These are phyloP conservation scores for Diarsia mendica DNA, from an alignment of 2,888 invertebrate genomes.

Conservation along the genomic window DNA sequence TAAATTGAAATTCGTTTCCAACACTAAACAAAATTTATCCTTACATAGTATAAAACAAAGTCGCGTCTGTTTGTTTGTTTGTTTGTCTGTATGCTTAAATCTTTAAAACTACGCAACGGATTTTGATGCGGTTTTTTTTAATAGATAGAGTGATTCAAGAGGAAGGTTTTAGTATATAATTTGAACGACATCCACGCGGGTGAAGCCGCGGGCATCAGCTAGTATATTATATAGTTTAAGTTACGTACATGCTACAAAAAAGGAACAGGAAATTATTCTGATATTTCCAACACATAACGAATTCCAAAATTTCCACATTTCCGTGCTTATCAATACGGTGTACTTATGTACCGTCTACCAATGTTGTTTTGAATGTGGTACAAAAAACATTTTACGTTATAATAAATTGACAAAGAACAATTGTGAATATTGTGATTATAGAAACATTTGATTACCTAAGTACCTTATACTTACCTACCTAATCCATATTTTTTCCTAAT, in stretches of 20 bases:
- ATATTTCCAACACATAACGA: background rate
- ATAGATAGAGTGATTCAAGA: too few relatives aligned
- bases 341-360: background rate
- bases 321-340: background rate
- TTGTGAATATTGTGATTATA: background rate
- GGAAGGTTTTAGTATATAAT: too few relatives aligned
- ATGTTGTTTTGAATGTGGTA: background rate
- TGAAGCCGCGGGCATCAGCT: too few relatives aligned
- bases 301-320: background rate
- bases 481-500: too few relatives aligned
- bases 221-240: background rate
- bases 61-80: too few relatives aligned
- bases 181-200: too few relatives aligned
- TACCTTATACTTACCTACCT: too few relatives aligned
- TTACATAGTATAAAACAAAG: too few relatives aligned
- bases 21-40: background rate
- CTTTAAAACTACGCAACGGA: too few relatives aligned
- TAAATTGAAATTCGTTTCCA: constrained; percentile 4
- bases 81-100: too few relatives aligned
- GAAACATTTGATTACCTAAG: background rate
- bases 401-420: background rate
- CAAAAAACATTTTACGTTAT: background rate
- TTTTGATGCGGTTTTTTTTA: too few relatives aligned
- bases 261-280: constrained; percentile 10
- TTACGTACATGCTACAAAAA: background rate